Conservation (phyloP, 2,888 invertebrate species). For the Heterodera filipjevi region DNA sequence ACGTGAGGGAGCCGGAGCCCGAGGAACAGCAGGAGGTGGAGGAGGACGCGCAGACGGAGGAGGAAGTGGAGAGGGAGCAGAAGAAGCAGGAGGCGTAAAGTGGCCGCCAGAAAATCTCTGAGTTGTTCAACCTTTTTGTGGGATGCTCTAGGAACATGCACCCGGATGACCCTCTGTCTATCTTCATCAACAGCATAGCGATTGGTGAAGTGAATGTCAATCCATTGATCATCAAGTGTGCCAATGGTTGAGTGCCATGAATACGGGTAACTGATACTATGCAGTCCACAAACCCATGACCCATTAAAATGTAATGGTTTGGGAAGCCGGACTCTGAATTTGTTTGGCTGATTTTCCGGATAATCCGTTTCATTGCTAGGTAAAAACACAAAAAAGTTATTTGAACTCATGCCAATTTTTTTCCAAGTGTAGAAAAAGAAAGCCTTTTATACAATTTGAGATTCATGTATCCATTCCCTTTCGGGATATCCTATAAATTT, state of each 20-base stretch:
- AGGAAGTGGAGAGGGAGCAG: no score
- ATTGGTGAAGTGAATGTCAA: no score
- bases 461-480: no score
- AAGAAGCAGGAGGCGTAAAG: no score
- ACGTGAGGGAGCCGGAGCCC: no score
- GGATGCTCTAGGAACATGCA: not conserved
- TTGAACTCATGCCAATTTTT: not conserved
- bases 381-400: no score
- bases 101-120: not conserved
- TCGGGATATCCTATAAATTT: constrained; percentile 18
- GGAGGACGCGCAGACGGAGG: no score
- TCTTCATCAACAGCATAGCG: not conserved
- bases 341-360: constrained; percentile 14
- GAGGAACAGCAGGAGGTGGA: no score
- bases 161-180: not conserved
- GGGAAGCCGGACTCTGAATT: constrained; percentile 22
- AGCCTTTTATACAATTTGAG: not conserved
- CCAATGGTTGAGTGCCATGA: no score
- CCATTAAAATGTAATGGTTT: constrained; percentile 20
- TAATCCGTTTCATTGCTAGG: constrained; percentile 16
- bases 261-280: no score
- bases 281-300: constrained; percentile 22
- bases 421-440: no score
- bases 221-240: no score
- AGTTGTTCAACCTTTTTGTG: not conserved